Percentiles rank a stretch among this genome's conserved stretches.
These are phyloP conservation scores for Psylliodes chrysocephalus DNA, from an alignment of 2,888 invertebrate genomes.

Conservation along the genomic window DNA sequence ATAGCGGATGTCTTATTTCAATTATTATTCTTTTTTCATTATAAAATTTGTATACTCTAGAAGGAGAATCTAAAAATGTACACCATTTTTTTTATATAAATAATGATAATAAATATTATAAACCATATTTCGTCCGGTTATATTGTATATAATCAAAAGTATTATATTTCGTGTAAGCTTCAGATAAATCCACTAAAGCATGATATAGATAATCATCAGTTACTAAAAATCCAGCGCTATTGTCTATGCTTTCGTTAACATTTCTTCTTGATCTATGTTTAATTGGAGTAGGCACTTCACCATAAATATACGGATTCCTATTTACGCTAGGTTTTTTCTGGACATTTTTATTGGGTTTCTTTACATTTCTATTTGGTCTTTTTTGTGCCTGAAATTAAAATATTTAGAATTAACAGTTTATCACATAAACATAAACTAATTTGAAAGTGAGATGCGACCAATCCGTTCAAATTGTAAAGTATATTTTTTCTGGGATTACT, in stretches of 20 bases:
- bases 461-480: too few species aligned
- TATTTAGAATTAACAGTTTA: too few species aligned
- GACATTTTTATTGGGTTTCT: slow-evolving; percentile 12
- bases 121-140: slow-evolving; percentile 43
- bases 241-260: slow-evolving; percentile 60
- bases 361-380: slow-evolving; percentile 21
- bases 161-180: slow-evolving; percentile 67
- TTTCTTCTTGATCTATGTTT: slow-evolving; percentile 44
- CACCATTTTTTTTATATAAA: too few species aligned
- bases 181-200: slow-evolving; percentile 67
- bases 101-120: too few species aligned
- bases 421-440: too few species aligned
- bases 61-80: too few species aligned
- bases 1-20: too few species aligned
- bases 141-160: slow-evolving; percentile 56
- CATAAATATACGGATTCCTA: neutral
- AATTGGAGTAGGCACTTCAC: slow-evolving; percentile 14
- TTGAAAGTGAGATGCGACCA: too few species aligned
- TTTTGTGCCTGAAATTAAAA: slow-evolving; percentile 11
- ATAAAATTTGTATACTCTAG: too few species aligned
- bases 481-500: neutral
- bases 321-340: neutral
- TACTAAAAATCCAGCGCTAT: slow-evolving; percentile 9
- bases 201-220: slow-evolving; percentile 65
- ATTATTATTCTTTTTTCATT: too few species aligned